Base-by-base conservation (phyloP, 1,140 invertebrate species). In the Drosophila tristis region DNA sequence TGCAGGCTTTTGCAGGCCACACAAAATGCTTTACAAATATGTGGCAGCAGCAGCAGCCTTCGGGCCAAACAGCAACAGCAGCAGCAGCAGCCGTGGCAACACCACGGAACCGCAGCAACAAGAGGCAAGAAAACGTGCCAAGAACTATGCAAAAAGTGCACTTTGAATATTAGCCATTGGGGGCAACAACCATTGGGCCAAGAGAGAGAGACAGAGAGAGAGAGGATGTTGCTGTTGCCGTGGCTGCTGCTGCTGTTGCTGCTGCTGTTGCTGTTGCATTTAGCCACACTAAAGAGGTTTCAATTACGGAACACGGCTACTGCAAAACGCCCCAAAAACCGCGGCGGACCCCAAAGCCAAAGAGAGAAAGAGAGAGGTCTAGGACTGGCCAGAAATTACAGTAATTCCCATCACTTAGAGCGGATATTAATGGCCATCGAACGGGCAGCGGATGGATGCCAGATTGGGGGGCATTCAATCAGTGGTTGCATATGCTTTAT, bases 321-420 rank as follows among this genome's bases (percentile, higher is more conserved):
- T 70, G 80, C 80, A 78, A 62, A 86, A 86, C 74, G 82, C 64
- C 75, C 70, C 70, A 65, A 55, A 87, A 39, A 39, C 35, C 35
- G 11, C 11, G 35, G 11, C 45, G 51, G 64, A 68, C 71, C 71
- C 62, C 70, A 49, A 62, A 84, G 68, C 43, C 60, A 64, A 45
- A 53, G 16, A 25, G 43, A 61, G 63, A 48, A 55, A 45, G 62
- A 59, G 39, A 39, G 43, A 60, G 72, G 43, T 72, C 67, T 42
- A 20, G 29, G 25, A 53, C 74, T 74, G 70, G 70, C 64, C 66
- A 72, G 77, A 91, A 90, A 91, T 91, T 89, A 91, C 89, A 57
- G 89, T 91, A 91, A 90, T 91, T 91, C 84, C 78, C 89, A 89
- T 89, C 89, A 91, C 89, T 91, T 91, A 89, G 89, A 91, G 89